A percentile compares a stretch with the other conserved stretches of the same genome.
phyloP scores from a whole-genome alignment of 2,888 invertebrate species.

The Tenodera sinensis region DNA sequence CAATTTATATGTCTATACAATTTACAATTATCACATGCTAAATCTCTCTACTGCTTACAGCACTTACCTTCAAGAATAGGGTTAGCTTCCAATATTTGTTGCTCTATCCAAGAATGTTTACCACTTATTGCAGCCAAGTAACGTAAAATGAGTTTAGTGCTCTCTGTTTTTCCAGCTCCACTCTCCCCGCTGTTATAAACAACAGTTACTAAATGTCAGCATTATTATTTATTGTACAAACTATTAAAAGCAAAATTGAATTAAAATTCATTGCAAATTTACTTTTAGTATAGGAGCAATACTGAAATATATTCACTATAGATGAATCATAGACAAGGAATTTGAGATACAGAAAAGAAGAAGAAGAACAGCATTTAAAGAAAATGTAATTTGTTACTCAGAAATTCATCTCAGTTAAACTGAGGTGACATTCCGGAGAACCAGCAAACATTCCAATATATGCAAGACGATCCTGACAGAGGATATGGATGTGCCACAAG shows the following conservation, averaged over 20 bases:
- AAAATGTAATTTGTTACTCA: too few species aligned
- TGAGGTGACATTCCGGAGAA: too few species aligned
- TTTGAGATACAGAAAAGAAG: too few species aligned
- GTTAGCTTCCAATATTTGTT: slow-evolving; percentile 95
- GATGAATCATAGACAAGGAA: too few species aligned
- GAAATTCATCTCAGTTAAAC: too few species aligned
- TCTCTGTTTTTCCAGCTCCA: slow-evolving; percentile 95
- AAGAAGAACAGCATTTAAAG: too few species aligned
- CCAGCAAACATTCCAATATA: too few species aligned
- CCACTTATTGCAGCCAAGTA: slow-evolving; percentile 91
- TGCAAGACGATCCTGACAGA: too few species aligned
- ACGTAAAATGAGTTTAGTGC: slow-evolving; percentile 89
- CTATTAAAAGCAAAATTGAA: background rate
- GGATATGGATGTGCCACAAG: too few species aligned
- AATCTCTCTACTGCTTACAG: background rate
- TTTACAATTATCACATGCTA: background rate
- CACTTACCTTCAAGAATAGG: slow-evolving; percentile 79
- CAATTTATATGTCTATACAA: background rate
- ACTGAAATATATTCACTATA: too few species aligned
- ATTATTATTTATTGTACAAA: background rate
- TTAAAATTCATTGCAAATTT: too few species aligned
- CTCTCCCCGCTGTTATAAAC: slow-evolving; percentile 75
- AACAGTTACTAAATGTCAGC: background rate
- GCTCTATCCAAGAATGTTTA: slow-evolving; percentile 96
- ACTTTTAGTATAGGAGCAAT: too few species aligned